Conservation (phyloP, 92 coral and sea anemone genomes). For the Porites rus region DNA sequence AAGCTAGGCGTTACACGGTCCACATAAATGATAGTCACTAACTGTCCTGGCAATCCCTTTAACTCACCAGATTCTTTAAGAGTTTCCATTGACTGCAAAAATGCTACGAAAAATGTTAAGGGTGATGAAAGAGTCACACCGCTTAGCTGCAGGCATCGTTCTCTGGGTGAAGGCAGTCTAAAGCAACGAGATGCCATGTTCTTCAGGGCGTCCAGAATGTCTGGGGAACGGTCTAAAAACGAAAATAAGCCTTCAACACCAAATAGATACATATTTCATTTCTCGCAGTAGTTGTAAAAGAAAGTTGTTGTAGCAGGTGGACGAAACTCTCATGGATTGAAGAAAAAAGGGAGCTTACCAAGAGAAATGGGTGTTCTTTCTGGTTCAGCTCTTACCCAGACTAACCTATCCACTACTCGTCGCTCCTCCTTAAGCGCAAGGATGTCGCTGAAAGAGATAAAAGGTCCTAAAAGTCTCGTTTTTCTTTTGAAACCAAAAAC, state of each 20-base stretch:
- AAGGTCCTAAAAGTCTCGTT: background rate
- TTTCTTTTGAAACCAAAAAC: background rate
- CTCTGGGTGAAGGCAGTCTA: slow-evolving; percentile 25
- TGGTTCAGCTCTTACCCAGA: slow-evolving; percentile 36
- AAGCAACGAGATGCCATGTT: slow-evolving; percentile 47
- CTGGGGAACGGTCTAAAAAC: slow-evolving; percentile 43
- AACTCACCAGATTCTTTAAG: slow-evolving; percentile 48
- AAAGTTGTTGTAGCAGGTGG: background rate
- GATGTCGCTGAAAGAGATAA: slow-evolving; percentile 24
- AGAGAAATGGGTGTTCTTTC: slow-evolving; percentile 25
- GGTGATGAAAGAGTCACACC: slow-evolving; percentile 62
- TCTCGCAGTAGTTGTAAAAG: no score
- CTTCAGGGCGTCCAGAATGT: slow-evolving; percentile 47
- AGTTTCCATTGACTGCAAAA: slow-evolving; percentile 29
- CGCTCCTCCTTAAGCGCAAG: slow-evolving; percentile 1
- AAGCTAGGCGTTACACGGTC: no score
- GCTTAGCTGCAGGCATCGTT: slow-evolving; percentile 33
- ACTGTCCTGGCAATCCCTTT: background rate
- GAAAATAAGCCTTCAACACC: no score
- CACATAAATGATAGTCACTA: no score
- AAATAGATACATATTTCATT: no score
- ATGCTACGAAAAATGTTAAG: slow-evolving; percentile 42
- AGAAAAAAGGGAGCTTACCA: background rate
- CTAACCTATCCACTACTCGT: slow-evolving; percentile 22
- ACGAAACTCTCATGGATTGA: background rate